Base-by-base conservation (phyloP, 2,888 invertebrate genomes). In the Caenorhabditis wallacei region DNA sequence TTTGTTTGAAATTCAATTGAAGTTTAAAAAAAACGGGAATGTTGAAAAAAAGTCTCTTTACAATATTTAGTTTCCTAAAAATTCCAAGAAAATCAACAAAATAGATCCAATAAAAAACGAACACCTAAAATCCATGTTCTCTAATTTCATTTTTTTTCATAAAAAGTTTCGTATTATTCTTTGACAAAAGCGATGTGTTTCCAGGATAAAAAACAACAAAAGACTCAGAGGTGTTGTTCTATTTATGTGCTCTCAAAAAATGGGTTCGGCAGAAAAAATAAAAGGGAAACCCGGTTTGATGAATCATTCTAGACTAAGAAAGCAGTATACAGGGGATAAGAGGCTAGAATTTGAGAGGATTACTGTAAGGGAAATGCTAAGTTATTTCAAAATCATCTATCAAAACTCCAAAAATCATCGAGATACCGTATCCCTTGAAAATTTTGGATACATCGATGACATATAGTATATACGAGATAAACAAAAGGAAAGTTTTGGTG, bases 391-490 rank as follows among this genome's bases (percentile, higher is more conserved):
- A n/a, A n/a, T n/a, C n/a, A n/a, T n/a, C n/a, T n/a, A n/a, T n/a
- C n/a, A n/a, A n/a, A n/a, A n/a, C n/a, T n/a, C n/a, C n/a, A n/a
- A n/a, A n/a, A n/a, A n/a, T n/a, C n/a, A n/a, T n/a, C n/a, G 30
- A 30, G 30, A 40, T 40, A 40, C 40, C 16, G 40, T 40, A 48
- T 7, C n/a, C n/a, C 46, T 2, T 18, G 18, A 8, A 48, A 48
- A 43, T 43, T 3, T 18, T 18, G 18, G 18, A 48, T 13, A 18
- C n/a, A 18, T 18, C 53, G 20, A 70, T 7, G 18, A 53, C 46
- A 63, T 37, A 56, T n/a, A 61, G 11, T 22, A 37, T 66, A 57
- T 37, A 57, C 46, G 74, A 54, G 30, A 66, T 46, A 75, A 75
- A 66, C 64, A 75, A 61, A 61, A 61, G 61, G 20, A 40, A 48